Base-by-base conservation (phyloP, 2,888 invertebrate genomes). In the Mythimna pallens region DNA sequence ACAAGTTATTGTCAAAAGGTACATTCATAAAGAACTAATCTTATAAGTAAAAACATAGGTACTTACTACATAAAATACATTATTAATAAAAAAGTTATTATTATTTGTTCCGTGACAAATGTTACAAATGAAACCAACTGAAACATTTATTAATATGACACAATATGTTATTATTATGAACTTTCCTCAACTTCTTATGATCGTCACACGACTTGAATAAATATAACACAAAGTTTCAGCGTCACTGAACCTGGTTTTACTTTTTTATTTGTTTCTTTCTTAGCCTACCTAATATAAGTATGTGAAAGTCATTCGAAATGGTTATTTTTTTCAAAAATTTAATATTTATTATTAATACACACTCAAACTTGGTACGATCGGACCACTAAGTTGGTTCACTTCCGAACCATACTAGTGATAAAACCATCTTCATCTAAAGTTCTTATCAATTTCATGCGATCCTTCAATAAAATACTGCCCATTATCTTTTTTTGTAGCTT, bases 131-230 rank as follows among this genome's bases (percentile, higher is more conserved):
- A 30, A 30, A 30, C 36, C 36, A 6, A 36, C 36, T 14, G 40
- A 25, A 55, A 73, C 50, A 72, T 75, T 64, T 36, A 57, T 73
- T 75, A 64, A 40, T 63, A 63, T 63, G 43, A 75, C 25, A 25
- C 2, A 14, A 47, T 47, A 57, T 75, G 64, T 50, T 73, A 50
- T 50, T 74, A 55, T 36, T 55, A 63, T 50, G 17, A 55, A 55
- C 54, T 71, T 73, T 22, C 30, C 30, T 50, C 14, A 57, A 47
- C 34, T 59, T 66, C 30, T 54, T 43, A 17, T 52, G 54, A 55
- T 40, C 12, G 36, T 22, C 20, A 75, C 52, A 40, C 50, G 67
- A 34, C 58, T 66, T 25, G 76, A 73, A 76, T 73, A 65, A 65
- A 64, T 58, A 43, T n/a, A 59, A n/a, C 9, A 54, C 34, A 54